These are phyloP conservation scores for Diachasmimorpha longicaudata DNA, from an alignment of 1,140 invertebrate species.

Conservation along the genomic window DNA sequence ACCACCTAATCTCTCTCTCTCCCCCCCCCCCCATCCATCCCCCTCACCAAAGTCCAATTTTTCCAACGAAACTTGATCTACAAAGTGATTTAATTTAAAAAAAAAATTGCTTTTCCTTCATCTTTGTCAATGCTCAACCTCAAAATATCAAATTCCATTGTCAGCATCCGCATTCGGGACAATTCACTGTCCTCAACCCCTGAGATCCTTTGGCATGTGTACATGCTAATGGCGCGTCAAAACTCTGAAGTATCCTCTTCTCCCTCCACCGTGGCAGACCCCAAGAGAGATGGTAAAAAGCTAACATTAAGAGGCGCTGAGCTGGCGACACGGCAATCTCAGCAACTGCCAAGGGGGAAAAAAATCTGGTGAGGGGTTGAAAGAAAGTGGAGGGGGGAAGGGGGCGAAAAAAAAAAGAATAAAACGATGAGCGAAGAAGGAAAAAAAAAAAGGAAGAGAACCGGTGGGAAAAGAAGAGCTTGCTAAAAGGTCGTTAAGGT, in stretches of 20 bases:
- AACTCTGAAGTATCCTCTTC: background rate
- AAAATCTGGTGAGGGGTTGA: slow-evolving; percentile 17
- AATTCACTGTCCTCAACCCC: background rate
- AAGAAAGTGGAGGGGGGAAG: no score
- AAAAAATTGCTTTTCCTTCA: no score
- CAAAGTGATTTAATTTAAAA: no score
- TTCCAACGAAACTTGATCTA: no score
- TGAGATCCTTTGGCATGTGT: background rate
- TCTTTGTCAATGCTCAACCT: no score
- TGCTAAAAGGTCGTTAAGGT: slow-evolving; percentile 59
- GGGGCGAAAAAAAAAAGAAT: background rate
- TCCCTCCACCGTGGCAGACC: background rate
- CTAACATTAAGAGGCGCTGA: slow-evolving; percentile 55
- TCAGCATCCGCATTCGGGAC: no score
- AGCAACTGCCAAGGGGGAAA: slow-evolving; percentile 39
- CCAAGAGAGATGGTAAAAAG: slow-evolving; percentile 31
- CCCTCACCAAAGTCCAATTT: no score
- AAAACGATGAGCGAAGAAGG: background rate
- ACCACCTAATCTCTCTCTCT: no score
- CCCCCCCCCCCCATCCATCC: no score
- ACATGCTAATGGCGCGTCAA: slow-evolving; percentile 4
- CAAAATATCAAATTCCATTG: no score
- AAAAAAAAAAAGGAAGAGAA: background rate
- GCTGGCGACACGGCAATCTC: slow-evolving; percentile 53
- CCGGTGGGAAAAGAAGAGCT: slow-evolving; percentile 38